Evolutionary conservation across 2,113 vertebrate species (phyloP).

Genomic region (Mus musculus): DNA sequence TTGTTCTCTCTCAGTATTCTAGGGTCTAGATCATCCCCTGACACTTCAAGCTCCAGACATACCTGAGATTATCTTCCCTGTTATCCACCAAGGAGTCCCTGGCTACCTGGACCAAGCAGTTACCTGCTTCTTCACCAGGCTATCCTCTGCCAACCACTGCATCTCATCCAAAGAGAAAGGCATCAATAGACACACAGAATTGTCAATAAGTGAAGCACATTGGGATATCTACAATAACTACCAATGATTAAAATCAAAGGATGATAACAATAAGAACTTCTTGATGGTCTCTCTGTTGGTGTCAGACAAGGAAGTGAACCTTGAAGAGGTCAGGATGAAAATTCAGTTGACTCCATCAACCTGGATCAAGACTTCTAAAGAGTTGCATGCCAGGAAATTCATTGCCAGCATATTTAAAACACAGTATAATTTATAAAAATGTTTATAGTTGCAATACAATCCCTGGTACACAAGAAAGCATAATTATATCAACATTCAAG

Average conservation of each 20-base stretch:
- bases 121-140: not conserved
- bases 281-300: not conserved
- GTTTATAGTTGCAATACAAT: not conserved
- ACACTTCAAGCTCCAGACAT: not conserved
- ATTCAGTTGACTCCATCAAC: not conserved
- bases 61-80: accelerated
- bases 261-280: not conserved
- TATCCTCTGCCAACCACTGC: not conserved
- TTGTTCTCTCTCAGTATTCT: not conserved
- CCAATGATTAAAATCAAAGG: not conserved
- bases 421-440: not conserved
- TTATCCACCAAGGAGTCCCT: not conserved
- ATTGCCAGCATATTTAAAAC: not conserved
- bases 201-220: not conserved
- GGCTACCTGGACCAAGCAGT: accelerated
- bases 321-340: not conserved
- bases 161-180: not conserved
- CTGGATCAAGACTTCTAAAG: not conserved
- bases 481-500: not conserved
- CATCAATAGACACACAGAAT: not conserved
- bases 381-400: not conserved
- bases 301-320: not conserved
- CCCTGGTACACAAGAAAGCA: not conserved
- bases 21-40: not conserved
- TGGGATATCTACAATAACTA: not conserved